Conservation (phyloP, 2,888 invertebrate species). For the Notocelia uddmanniana region DNA sequence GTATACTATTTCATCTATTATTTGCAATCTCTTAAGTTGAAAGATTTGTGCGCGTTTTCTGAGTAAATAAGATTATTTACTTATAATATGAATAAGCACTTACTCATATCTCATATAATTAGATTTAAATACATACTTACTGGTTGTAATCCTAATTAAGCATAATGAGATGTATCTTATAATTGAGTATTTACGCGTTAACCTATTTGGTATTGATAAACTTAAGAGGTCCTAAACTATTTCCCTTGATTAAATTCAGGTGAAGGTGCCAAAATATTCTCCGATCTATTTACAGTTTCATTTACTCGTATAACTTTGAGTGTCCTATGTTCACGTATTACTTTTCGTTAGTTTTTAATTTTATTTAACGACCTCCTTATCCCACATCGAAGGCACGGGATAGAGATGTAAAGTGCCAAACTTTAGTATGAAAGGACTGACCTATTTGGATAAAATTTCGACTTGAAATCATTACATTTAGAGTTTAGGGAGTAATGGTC, state of each 20-base stretch:
- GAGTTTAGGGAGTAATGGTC: slow-evolving; percentile 31
- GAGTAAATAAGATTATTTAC: slow-evolving; percentile 21
- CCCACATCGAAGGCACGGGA: slow-evolving; percentile 69
- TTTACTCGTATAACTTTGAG: slow-evolving; percentile 34
- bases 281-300: slow-evolving; percentile 21
- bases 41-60: slow-evolving; percentile 1
- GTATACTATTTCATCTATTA: slow-evolving; percentile 10
- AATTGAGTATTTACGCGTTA: neutral
- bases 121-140: slow-evolving; percentile 7
- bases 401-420: slow-evolving; percentile 73
- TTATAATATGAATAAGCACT: neutral
- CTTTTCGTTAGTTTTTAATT: slow-evolving; percentile 51
- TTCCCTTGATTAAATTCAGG: slow-evolving; percentile 27
- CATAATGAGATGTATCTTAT: slow-evolving; percentile 6
- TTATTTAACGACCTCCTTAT: slow-evolving; percentile 69
- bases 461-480: slow-evolving; percentile 27
- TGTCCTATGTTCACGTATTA: slow-evolving; percentile 44
- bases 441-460: slow-evolving; percentile 39
- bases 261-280: slow-evolving; percentile 45
- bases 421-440: slow-evolving; percentile 49
- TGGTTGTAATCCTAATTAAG: slow-evolving; percentile 6
- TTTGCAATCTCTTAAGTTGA: neutral
- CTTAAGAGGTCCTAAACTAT: neutral
- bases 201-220: slow-evolving; percentile 37
- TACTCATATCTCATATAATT: slow-evolving; percentile 12